phyloP scores from a whole-genome alignment of 2,888 invertebrate species.

The Orthonevra nobilis region DNA sequence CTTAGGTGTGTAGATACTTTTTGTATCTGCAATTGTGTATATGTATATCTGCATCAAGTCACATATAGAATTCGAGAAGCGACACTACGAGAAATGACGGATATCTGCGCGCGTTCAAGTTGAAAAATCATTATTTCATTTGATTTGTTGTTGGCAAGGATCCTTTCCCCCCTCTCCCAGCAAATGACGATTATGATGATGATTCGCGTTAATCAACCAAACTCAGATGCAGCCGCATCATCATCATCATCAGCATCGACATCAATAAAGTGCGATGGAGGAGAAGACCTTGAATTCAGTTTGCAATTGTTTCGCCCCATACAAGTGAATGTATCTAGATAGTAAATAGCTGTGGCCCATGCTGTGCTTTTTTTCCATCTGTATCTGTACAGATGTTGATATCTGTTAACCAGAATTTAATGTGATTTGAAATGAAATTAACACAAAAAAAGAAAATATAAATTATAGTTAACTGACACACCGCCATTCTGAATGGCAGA shows the following conservation, averaged over 20 bases:
- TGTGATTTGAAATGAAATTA: slow-evolving; percentile 58
- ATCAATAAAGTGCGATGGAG: slow-evolving; percentile 64
- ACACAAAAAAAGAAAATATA: background rate
- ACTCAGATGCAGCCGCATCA: slow-evolving; percentile 59
- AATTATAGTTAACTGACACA: background rate
- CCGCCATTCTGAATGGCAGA: slow-evolving; percentile 5
- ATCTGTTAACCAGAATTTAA: slow-evolving; percentile 66
- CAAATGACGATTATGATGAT: slow-evolving; percentile 46
- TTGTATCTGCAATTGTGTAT: background rate
- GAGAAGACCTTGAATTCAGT: slow-evolving; percentile 68
- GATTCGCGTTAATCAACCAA: slow-evolving; percentile 68
- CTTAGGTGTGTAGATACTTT: slow-evolving; percentile 15
- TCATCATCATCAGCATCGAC: slow-evolving; percentile 36
- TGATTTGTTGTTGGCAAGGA: slow-evolving; percentile 59
- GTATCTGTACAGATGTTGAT: slow-evolving; percentile 17
- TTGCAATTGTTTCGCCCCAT: slow-evolving; percentile 53
- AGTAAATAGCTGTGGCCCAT: slow-evolving; percentile 6
- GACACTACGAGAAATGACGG: slow-evolving; percentile 50
- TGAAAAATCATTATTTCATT: slow-evolving; percentile 68
- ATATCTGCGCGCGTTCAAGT: slow-evolving; percentile 68
- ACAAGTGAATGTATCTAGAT: slow-evolving; percentile 1
- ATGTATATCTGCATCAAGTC: slow-evolving; percentile 25
- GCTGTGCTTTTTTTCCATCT: no score
- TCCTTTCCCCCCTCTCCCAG: background rate
- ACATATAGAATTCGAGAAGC: slow-evolving; percentile 42